phyloP scores from a whole-genome alignment of 2,797 vertebrate species.

The Megalops cyprinoides region DNA sequence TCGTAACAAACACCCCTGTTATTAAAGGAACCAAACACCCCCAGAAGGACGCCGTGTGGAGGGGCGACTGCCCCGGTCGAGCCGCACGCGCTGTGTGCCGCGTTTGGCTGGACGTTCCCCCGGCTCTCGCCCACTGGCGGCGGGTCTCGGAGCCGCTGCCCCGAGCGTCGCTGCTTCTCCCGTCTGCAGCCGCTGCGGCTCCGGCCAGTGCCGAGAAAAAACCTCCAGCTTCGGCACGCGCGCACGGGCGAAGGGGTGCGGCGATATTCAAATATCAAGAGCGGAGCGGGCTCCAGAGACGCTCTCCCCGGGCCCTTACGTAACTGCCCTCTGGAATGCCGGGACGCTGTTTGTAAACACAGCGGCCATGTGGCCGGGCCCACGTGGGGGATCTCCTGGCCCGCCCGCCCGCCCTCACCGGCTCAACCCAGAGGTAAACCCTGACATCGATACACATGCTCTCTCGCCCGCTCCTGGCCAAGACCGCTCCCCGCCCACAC shows the following conservation, averaged over 20 bases:
- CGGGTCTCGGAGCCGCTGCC: slow-evolving; percentile 32
- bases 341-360: slow-evolving; percentile 88
- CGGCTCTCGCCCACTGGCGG: slow-evolving; percentile 27
- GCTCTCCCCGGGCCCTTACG: slow-evolving; percentile 67
- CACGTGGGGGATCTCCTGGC: slow-evolving; percentile 70
- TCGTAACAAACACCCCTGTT: background rate
- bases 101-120: background rate
- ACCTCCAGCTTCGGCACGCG: background rate
- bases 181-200: background rate
- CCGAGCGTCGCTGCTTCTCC: slow-evolving; percentile 21
- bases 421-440: slow-evolving; percentile 72
- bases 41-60: background rate
- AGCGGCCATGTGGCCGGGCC: slow-evolving; percentile 76
- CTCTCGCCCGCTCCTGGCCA: slow-evolving; percentile 54
- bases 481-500: slow-evolving; percentile 50
- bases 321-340: slow-evolving; percentile 74
- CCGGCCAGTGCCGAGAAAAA: background rate
- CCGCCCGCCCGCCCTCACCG: slow-evolving; percentile 65
- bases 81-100: too few relatives aligned
- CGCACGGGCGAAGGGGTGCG: background rate
- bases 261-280: slow-evolving; percentile 48
- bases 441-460: slow-evolving; percentile 65
- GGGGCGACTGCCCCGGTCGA: background rate
- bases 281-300: slow-evolving; percentile 57
- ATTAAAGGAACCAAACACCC: background rate